phyloP scores from a whole-genome alignment of 1,140 invertebrate genomes.

The Paracyclopina nana region DNA sequence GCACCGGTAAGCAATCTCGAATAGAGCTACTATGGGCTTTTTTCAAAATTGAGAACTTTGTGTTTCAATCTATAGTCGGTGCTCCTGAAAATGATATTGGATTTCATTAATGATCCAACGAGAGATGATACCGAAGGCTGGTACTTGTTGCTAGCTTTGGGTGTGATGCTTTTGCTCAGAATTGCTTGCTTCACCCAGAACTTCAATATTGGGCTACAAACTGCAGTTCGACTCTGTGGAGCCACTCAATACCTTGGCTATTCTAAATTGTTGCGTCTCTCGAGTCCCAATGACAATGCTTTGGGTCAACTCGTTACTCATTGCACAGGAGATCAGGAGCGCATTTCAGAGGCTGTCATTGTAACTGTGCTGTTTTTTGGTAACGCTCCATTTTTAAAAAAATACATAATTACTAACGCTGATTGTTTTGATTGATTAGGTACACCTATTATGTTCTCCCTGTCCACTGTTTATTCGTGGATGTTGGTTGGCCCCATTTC shows the following conservation, averaged over 20 bases:
- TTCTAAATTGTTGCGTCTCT: conserved; percentile 21
- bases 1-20: conserved; percentile 19
- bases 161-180: conserved; percentile 18
- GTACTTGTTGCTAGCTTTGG: conserved; percentile 17
- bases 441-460: conserved; percentile 21
- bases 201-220: not conserved
- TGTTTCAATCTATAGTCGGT: conserved; percentile 18
- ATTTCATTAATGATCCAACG: conserved; percentile 18
- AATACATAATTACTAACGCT: not conserved
- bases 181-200: conserved; percentile 19
- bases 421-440: conserved; percentile 16
- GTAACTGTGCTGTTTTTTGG: conserved; percentile 20
- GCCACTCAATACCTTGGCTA: conserved; percentile 22
- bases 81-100: conserved; percentile 19
- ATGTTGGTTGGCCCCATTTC: conserved; percentile 21
- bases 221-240: not conserved
- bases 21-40: not conserved
- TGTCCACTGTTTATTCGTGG: conserved; percentile 20
- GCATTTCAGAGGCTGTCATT: conserved; percentile 21
- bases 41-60: not conserved
- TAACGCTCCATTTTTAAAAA: conserved; percentile 4
- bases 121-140: conserved; percentile 19
- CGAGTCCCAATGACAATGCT: conserved; percentile 20
- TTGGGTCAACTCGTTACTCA: conserved; percentile 22
- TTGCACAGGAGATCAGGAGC: conserved; percentile 22